Evolutionary conservation across 2,113 vertebrate genomes (phyloP).

Genomic region (Thryonomys swinderianus): DNA sequence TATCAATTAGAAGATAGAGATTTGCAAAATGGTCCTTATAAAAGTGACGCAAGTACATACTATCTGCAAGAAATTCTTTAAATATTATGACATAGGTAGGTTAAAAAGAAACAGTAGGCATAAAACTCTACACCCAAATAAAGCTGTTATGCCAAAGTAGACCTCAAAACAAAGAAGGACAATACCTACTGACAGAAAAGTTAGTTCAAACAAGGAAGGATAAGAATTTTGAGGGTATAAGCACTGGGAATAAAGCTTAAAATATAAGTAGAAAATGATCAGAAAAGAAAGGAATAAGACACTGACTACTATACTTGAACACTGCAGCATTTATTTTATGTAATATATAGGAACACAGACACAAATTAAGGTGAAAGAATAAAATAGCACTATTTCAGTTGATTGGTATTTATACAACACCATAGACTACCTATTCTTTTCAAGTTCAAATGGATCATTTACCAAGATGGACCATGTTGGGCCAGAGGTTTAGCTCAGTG

Average conservation of each 20-base stretch:
- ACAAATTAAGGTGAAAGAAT: conserved; percentile 34
- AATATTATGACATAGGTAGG: neutral
- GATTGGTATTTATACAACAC: conserved; percentile 1
- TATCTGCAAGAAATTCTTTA: neutral
- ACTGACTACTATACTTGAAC: conserved; percentile 18
- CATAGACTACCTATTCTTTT: neutral
- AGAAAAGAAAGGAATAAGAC: neutral
- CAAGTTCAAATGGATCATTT: neutral
- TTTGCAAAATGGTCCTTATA: neutral
- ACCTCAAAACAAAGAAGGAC: neutral
- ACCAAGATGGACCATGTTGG: too few relatives aligned
- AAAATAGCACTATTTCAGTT: neutral
- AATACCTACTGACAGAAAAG: neutral
- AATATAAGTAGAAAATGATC: conserved; percentile 28
- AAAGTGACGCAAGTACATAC: neutral
- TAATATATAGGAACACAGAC: neutral
- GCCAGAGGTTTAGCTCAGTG: too few relatives aligned
- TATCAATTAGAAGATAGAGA: neutral
- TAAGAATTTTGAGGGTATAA: neutral
- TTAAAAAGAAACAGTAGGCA: neutral
- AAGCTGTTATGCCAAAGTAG: neutral
- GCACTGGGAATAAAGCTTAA: neutral
- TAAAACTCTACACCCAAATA: neutral
- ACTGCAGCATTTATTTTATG: neutral
- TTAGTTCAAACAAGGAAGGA: conserved; percentile 2